Evolutionary conservation across 2,113 vertebrate genomes (phyloP).

Genomic region (Elephas maximus): DNA sequence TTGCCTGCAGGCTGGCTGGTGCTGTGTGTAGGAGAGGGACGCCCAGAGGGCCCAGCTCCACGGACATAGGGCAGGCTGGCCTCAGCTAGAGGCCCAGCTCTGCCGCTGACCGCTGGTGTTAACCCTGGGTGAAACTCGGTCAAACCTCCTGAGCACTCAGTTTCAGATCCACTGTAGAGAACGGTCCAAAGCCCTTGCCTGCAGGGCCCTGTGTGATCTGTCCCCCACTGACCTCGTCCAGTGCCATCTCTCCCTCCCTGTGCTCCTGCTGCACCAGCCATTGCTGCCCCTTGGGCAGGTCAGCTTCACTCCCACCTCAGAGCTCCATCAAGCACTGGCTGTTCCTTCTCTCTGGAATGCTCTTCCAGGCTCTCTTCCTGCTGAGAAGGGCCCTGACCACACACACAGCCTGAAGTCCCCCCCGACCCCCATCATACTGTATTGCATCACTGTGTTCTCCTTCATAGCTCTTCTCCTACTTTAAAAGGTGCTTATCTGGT

Average conservation of each 20-base stretch:
- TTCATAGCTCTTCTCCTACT: background rate
- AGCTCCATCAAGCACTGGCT: background rate
- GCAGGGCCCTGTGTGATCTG: background rate
- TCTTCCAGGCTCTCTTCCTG: background rate
- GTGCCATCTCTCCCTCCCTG: background rate
- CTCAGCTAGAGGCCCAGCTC: background rate
- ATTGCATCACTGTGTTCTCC: background rate
- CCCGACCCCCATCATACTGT: accelerated
- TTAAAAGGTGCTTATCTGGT: background rate
- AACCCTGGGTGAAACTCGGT: background rate
- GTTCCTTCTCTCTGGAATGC: background rate
- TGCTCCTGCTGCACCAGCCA: accelerated
- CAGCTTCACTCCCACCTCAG: accelerated
- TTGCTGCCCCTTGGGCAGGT: background rate
- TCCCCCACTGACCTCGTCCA: background rate
- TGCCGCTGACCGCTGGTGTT: background rate
- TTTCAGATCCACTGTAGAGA: accelerated
- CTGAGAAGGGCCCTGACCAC: background rate
- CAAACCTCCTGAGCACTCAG: background rate
- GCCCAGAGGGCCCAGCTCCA: background rate
- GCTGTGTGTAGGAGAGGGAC: background rate
- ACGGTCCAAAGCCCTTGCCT: background rate
- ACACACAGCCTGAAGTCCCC: background rate
- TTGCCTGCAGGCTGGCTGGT: background rate
- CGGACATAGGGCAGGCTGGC: background rate